Conservation (phyloP, 2,888 invertebrate species). For the Scaptomyza reducta region DNA sequence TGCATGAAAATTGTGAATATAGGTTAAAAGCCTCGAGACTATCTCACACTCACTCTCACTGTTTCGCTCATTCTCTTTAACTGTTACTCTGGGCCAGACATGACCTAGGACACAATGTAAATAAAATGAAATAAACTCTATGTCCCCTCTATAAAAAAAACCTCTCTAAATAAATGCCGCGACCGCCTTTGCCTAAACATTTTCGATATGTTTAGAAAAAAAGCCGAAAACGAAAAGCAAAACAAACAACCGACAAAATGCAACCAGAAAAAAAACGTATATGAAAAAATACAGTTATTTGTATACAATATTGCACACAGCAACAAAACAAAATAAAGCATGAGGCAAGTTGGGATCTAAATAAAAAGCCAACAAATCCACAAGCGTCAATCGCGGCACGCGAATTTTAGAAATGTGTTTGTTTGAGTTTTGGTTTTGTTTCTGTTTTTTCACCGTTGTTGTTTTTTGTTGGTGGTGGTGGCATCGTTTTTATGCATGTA, state of each 20-base stretch:
- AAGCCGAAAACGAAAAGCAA: constrained; percentile 11
- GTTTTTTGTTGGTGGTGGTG: constrained; percentile 4
- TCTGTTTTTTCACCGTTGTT: constrained; percentile 13
- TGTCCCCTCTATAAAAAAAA: constrained; percentile 27
- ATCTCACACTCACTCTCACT: background rate
- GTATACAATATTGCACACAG: constrained; percentile 43
- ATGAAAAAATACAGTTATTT: constrained; percentile 43
- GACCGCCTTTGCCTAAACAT: constrained; percentile 68
- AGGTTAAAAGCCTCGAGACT: constrained; percentile 69
- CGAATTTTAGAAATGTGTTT: constrained; percentile 73
- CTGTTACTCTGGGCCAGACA: constrained; percentile 48
- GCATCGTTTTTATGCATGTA: constrained; percentile 49
- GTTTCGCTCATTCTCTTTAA: background rate
- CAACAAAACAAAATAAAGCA: constrained; percentile 17
- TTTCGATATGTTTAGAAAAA: constrained; percentile 65
- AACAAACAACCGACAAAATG: constrained; percentile 15
- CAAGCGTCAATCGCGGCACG: constrained; percentile 49
- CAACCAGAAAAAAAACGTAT: constrained; percentile 38
- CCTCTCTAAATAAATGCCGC: constrained; percentile 45
- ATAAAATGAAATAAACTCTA: constrained; percentile 61
- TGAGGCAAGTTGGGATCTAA: constrained; percentile 24
- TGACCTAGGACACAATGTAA: constrained; percentile 71
- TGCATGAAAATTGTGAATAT: constrained; percentile 68
- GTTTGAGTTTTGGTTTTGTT: constrained; percentile 31
- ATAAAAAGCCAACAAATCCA: constrained; percentile 54